A percentile compares a stretch with the other conserved stretches of the same genome.
Conservation (phyloP, 92 coral and sea anemone genomes). For the Meandrina meandrites region DNA sequence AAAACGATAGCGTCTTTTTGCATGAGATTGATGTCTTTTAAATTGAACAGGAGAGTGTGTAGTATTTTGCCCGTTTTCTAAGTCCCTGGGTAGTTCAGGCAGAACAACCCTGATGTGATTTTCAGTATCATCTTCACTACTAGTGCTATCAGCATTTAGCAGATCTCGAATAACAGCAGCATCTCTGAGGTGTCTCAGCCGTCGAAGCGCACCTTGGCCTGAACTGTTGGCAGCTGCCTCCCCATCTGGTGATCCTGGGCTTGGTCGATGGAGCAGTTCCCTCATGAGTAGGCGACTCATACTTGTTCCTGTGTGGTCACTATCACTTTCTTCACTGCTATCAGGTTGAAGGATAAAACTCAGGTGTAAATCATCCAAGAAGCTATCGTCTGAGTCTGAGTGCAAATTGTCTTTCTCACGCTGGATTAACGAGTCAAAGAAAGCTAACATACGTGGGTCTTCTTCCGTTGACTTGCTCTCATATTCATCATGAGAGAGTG, state of each 20-base stretch:
- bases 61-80: slow-evolving; percentile 6
- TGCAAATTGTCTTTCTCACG: slow-evolving; percentile 66
- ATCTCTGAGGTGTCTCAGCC: slow-evolving; percentile 28
- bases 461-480: slow-evolving; percentile 82
- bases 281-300: slow-evolving; percentile 29
- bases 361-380: slow-evolving; percentile 73
- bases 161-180: slow-evolving; percentile 41
- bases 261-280: slow-evolving; percentile 34
- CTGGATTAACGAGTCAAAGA: slow-evolving; percentile 90
- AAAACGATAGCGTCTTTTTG: slow-evolving; percentile 30
- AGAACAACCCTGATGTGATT: background rate
- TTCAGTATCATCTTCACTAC: slow-evolving; percentile 19
- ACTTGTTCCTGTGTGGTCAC: slow-evolving; percentile 63
- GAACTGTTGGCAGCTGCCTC: slow-evolving; percentile 11
- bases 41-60: background rate
- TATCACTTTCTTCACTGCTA: slow-evolving; percentile 74
- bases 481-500: slow-evolving; percentile 81
- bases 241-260: slow-evolving; percentile 16
- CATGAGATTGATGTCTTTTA: slow-evolving; percentile 1
- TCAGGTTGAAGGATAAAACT: slow-evolving; percentile 55
- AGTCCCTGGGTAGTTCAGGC: slow-evolving; percentile 1
- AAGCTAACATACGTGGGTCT: slow-evolving; percentile 94
- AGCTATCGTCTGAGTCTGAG: slow-evolving; percentile 72
- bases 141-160: slow-evolving; percentile 28
- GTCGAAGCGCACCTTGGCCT: slow-evolving; percentile 37